Evolutionary conservation across 2,888 invertebrate genomes (phyloP).

Genomic region (Philhelius pedissequus): DNA sequence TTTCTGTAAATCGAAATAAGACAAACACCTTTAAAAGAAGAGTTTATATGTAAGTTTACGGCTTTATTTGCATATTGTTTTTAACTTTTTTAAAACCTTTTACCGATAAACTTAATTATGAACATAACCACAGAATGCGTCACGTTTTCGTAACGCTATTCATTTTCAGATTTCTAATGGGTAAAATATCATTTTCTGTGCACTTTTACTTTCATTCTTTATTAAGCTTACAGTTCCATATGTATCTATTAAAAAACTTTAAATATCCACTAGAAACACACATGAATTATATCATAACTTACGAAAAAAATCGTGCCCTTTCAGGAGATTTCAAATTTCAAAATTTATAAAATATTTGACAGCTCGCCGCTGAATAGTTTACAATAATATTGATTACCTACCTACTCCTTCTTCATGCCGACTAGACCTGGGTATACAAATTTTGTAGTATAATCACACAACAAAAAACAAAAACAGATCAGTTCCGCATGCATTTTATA

Average conservation of each 20-base stretch:
- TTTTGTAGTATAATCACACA: background rate
- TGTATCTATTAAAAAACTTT: background rate
- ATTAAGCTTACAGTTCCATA: background rate
- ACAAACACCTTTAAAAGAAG: too few relatives aligned
- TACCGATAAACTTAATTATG: background rate
- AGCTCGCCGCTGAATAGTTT: slow-evolving; percentile 29
- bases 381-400: slow-evolving; percentile 58
- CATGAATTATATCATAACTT: slow-evolving; percentile 29
- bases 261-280: background rate
- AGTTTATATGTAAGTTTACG: background rate
- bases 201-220: slow-evolving; percentile 62
- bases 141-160: slow-evolving; percentile 43
- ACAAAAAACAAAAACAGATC: slow-evolving; percentile 40
- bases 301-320: slow-evolving; percentile 58
- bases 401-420: background rate
- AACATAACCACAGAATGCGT: slow-evolving; percentile 51
- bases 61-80: background rate
- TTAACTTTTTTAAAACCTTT: background rate
- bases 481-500: slow-evolving; percentile 55
- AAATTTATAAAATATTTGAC: slow-evolving; percentile 58
- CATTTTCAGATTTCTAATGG: slow-evolving; percentile 15
- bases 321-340: slow-evolving; percentile 47
- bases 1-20: too few relatives aligned
- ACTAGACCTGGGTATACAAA: background rate
- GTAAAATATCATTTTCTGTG: slow-evolving; percentile 35